A percentile compares a stretch with the other conserved stretches of the same genome.
phyloP scores from a whole-genome alignment of 1,140 invertebrate genomes.

The Apolygus lucorum region DNA sequence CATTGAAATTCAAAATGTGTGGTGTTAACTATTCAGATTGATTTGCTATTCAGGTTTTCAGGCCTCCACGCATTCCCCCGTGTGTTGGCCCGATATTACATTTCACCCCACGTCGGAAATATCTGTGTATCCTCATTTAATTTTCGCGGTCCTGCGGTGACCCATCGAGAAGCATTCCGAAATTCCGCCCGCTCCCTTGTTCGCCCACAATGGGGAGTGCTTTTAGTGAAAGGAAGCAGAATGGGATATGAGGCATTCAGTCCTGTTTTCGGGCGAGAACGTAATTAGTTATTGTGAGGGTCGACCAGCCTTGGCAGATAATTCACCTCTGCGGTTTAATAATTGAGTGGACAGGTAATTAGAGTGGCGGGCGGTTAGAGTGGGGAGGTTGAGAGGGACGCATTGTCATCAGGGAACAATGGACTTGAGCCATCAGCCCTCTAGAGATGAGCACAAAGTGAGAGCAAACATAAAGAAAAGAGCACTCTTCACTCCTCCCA shows the following conservation, averaged over 20 bases:
- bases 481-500: background rate
- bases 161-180: no score
- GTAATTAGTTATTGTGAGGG: background rate
- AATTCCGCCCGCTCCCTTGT: no score
- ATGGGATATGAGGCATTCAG: no score
- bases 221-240: background rate
- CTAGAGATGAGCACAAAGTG: slow-evolving; percentile 19
- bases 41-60: no score
- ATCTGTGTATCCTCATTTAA: no score
- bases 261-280: background rate
- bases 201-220: background rate
- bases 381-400: background rate
- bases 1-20: no score
- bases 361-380: slow-evolving; percentile 1
- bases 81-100: no score
- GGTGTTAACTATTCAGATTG: no score
- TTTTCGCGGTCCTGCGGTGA: no score
- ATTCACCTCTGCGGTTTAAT: slow-evolving; percentile 9
- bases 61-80: no score
- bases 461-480: slow-evolving; percentile 20
- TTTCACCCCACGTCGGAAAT: no score
- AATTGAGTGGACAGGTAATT: slow-evolving; percentile 21
- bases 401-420: background rate
- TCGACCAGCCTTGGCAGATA: background rate
- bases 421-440: slow-evolving; percentile 1